A percentile compares a stretch with the other conserved stretches of the same genome.
Evolutionary conservation across 2,888 invertebrate genomes (phyloP).

Genomic region (Rotaria sp.): DNA sequence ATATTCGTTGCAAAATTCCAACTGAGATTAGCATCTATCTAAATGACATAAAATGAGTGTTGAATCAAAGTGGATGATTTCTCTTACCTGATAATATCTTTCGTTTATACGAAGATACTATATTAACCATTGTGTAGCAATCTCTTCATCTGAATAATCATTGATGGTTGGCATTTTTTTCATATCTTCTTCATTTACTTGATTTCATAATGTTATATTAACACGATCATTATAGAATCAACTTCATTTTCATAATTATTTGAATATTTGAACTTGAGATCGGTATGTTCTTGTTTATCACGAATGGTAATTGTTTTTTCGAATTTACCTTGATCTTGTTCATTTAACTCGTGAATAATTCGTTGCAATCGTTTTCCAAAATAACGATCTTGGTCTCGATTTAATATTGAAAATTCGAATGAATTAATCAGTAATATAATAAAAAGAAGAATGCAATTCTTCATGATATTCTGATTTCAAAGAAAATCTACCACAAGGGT

Average conservation of each 20-base stretch:
- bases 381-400: too few species aligned
- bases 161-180: background rate
- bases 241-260: background rate
- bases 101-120: background rate
- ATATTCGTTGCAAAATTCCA: constrained; percentile 13
- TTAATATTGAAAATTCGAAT: too few species aligned
- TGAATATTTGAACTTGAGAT: background rate
- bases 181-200: background rate
- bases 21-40: background rate
- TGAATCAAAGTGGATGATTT: background rate
- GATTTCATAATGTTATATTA: background rate
- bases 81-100: background rate
- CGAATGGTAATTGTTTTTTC: too few species aligned
- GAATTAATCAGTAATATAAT: too few species aligned
- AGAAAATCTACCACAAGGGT: too few species aligned
- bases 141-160: background rate
- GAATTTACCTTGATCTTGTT: too few species aligned
- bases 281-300: too few species aligned
- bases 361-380: too few species aligned
- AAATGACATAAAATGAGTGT: background rate
- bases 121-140: background rate
- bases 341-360: too few species aligned
- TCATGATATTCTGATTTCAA: too few species aligned
- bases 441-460: too few species aligned
- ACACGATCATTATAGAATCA: background rate